Evolutionary conservation across 2,888 invertebrate genomes (phyloP).

Genomic region (Rotaria sp.): DNA sequence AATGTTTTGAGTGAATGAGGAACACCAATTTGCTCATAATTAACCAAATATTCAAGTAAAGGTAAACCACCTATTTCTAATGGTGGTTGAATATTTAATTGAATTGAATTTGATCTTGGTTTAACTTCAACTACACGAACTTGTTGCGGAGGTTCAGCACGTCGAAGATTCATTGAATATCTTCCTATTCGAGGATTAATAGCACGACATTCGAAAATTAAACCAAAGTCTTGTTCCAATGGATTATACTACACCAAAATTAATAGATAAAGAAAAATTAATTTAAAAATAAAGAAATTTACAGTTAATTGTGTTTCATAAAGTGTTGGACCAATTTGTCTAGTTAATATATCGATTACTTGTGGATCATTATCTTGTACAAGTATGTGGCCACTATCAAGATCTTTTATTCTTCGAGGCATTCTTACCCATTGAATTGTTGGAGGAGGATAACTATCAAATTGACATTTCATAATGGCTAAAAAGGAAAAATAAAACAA

Average conservation of each 20-base stretch:
- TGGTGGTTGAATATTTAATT: constrained; percentile 25
- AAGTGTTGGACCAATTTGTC: neutral
- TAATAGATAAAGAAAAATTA: neutral
- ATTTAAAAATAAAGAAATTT: neutral
- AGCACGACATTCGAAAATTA: constrained; percentile 23
- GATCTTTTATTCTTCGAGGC: neutral
- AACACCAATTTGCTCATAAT: constrained; percentile 8
- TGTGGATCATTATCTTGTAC: constrained; percentile 21
- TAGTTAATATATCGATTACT: neutral
- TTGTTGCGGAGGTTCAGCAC: neutral
- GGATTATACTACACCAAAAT: constrained; percentile 5
- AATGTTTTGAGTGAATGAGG: neutral
- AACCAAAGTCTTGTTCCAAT: neutral
- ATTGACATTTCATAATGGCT: constrained; percentile 2
- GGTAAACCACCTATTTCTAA: constrained; percentile 20
- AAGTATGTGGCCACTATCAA: neutral
- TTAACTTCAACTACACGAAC: constrained; percentile 22
- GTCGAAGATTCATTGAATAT: neutral
- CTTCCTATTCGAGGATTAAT: constrained; percentile 8
- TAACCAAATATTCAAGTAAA: neutral
- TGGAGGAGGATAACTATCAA: constrained; percentile 14
- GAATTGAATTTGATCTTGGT: neutral
- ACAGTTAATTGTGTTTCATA: constrained; percentile 24
- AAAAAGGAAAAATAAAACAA: neutral
- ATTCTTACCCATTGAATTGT: constrained; percentile 13